Evolutionary conservation across 1,140 invertebrate genomes (phyloP), one percentile per base, ranked within the genome.

Genomic region (Theocolax elegans): DNA sequence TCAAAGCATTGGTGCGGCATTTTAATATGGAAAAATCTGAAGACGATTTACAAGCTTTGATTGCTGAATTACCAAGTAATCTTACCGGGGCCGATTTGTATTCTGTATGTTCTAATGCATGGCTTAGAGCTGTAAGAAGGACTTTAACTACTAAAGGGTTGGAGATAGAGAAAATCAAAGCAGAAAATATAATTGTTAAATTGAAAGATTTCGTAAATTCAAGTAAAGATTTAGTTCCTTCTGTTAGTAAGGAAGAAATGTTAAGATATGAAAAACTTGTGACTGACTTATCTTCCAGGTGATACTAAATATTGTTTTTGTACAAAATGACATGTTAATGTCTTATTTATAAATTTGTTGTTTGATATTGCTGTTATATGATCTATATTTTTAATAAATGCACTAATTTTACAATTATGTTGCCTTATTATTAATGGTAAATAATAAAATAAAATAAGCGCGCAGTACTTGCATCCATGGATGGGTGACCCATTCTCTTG

Each of bases 21-120:
- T 86, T 86, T 21, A 80, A 79, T 17, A 72, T 85, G 1, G 69
- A 80, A 31, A 73, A 77, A 0, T 49, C 71, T 2, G 80, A 80
- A 3, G 38, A 85, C 1, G 82, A 89, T 72, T 77, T 94, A 10
- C 78, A 87, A 27, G 72, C 86, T 27, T 81, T 95, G 42, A 88
- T 91, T 1, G 79, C 88, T 21, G 77, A 84, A 7, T 87, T 94
- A 62, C 83, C 92, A 89, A 0, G 73, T 3, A 90, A 91, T 75
- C 86, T 95, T 76, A 94, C 93, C 12, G 95, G 95, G 13, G 94
- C 95, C 6, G 94, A 96, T 85, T 87, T 95, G 25, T 94, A 93
- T 81, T 91, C 93, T 1, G 86, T 95, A 51, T 94, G 92, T 75
- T 91, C 92, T 0, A 90, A 91, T 79, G 93, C 94, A 2, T 93